phyloP scores from a whole-genome alignment of 2,797 vertebrate genomes.

The Channa striata region DNA sequence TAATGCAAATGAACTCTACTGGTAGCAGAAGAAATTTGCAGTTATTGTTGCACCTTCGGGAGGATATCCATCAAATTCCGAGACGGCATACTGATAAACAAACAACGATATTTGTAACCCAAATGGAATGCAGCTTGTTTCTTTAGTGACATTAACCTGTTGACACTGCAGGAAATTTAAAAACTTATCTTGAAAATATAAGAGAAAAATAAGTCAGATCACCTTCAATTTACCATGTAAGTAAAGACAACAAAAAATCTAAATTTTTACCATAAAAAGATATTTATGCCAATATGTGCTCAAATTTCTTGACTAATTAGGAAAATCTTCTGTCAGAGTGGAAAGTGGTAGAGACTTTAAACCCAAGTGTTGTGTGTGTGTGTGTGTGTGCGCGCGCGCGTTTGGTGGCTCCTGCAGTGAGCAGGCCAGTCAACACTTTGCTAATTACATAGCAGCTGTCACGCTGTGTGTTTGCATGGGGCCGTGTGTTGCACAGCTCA shows the following conservation, averaged over 20 bases:
- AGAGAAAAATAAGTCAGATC: background rate
- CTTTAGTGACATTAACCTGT: conserved; percentile 11
- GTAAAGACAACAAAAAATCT: conserved; percentile 6
- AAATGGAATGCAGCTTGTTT: conserved; percentile 35
- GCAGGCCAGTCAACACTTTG: conserved; percentile 78
- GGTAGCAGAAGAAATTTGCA: background rate
- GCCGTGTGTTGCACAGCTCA: conserved; percentile 74
- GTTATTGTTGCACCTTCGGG: background rate
- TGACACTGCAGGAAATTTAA: conserved; percentile 6
- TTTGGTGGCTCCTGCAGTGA: conserved; percentile 70
- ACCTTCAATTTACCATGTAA: conserved; percentile 1
- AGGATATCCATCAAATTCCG: conserved; percentile 22
- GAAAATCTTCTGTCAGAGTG: conserved; percentile 17
- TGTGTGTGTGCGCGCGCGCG: conserved; percentile 25
- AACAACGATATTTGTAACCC: conserved; percentile 19
- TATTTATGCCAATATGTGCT: conserved; percentile 1
- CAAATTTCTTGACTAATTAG: background rate
- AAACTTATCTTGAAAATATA: background rate
- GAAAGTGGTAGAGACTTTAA: conserved; percentile 21
- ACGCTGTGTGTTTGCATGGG: conserved; percentile 74
- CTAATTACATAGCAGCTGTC: conserved; percentile 83
- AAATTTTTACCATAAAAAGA: background rate
- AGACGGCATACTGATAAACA: background rate
- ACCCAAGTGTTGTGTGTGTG: conserved; percentile 1
- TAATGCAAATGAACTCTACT: conserved; percentile 10